A percentile compares a stretch with the other conserved stretches of the same genome.
Conservation (phyloP, 2,113 vertebrate species). For the Hassar affinis region DNA sequence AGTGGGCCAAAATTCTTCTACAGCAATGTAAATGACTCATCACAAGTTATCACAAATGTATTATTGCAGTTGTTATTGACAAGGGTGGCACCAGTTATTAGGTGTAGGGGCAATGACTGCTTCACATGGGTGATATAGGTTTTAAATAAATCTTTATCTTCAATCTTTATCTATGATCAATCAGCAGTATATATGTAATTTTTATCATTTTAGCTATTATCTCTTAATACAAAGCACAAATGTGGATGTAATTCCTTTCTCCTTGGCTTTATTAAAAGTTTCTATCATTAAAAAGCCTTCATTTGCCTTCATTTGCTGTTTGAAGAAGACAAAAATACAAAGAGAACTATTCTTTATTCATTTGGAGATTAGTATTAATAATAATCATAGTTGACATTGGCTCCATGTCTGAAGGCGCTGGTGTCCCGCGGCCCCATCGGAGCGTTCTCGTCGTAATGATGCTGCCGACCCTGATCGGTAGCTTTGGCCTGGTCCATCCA, state of each 20-base stretch:
- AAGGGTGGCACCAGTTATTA: too few species aligned
- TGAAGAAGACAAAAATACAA: background rate
- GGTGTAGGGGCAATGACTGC: too few species aligned
- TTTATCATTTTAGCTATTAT: background rate
- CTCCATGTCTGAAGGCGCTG: slow-evolving; percentile 78
- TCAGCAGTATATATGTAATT: too few species aligned
- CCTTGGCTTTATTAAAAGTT: background rate
- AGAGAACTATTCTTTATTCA: background rate
- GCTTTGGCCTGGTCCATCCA: slow-evolving; percentile 83
- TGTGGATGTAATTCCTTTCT: too few species aligned
- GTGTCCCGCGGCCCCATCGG: slow-evolving; percentile 76
- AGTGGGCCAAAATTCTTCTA: too few species aligned
- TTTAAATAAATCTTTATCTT: too few species aligned
- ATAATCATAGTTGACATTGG: slow-evolving; percentile 90
- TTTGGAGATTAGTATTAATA: slow-evolving; percentile 69
- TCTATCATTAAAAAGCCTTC: background rate
- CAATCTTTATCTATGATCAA: too few species aligned
- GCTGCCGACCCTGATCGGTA: slow-evolving; percentile 80
- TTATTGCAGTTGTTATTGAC: too few species aligned
- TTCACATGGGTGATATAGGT: too few species aligned
- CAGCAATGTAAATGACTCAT: too few species aligned
- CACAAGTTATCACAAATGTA: too few species aligned
- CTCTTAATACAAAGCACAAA: background rate
- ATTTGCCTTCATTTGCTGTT: background rate
- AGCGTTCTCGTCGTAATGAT: slow-evolving; percentile 87